Evolutionary conservation across 2,888 invertebrate genomes (phyloP), one percentile per base, ranked within the genome.

Genomic region (Proisotoma minuta): DNA sequence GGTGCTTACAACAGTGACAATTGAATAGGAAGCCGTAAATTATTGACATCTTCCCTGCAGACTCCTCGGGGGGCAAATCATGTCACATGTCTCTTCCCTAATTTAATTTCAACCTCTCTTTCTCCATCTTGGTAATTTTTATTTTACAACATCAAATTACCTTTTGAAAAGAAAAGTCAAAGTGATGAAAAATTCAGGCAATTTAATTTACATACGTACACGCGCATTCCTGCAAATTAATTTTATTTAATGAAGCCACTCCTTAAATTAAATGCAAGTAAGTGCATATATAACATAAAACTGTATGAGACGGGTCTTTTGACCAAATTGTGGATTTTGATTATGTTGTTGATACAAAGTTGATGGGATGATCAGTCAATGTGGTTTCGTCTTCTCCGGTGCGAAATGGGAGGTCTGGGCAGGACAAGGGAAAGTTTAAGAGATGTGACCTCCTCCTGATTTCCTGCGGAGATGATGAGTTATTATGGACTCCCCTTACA

Each of bases 401-500:
- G 66, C 71, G 67, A 68, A 71, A 71, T 71, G 71, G 71, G 71
- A 69, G 70, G 70, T 70, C 70, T 59, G 40, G 22, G 23, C 10
- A n/a, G 22, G 27, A 47, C 40, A 34, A 47, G 18, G 47, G 40
- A 57, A 43, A 40, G 57, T 43, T 57, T 50, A 3, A 24, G 39
- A 26, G 47, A 56, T 15, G 8, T 47, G 26, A 43, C 56, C 56
- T 43, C 56, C 56, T 56, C 56, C 43, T 10, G 27, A 43, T 47
- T 39, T 63, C 70, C 66, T 62, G 68, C 67, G 57, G 73, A 68
- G 73, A 62, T 69, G 70, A 70, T 70, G 70, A 73, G 71, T 71
- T 73, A 73, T 73, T 73, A 66, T 62, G 68, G 64, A 68, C 71
- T 73, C 70, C 69, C 67, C 69, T 63, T 47, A 61, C 63, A 68